These are phyloP conservation scores for Sinocyclocheilus rhinocerous DNA, from an alignment of 2,113 vertebrate genomes.

Conservation along the genomic window DNA sequence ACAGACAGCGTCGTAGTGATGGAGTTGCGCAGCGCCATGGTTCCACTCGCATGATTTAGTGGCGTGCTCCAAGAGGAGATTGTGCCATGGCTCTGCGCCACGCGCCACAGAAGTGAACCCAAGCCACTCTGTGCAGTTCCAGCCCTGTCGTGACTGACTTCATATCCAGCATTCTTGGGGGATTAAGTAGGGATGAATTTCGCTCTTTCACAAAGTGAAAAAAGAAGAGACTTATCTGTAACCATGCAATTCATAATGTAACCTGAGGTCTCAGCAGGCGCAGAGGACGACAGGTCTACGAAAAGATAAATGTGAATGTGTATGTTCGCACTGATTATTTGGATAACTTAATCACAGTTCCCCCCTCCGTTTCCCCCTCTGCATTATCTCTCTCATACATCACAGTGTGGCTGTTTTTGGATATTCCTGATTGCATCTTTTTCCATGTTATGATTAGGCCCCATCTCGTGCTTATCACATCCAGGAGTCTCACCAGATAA, in stretches of 20 bases:
- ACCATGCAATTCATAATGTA: constrained; percentile 67
- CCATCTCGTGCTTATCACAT: constrained; percentile 55
- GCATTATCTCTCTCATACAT: constrained; percentile 61
- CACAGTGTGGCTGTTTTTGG: constrained; percentile 50
- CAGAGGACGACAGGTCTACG: neutral
- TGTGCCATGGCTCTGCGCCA: constrained; percentile 48
- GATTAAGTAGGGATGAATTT: constrained; percentile 79
- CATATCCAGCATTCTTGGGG: constrained; percentile 76
- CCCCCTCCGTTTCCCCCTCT: constrained; percentile 47
- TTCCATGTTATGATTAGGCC: constrained; percentile 50
- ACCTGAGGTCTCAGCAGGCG: constrained; percentile 63
- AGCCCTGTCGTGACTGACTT: constrained; percentile 72
- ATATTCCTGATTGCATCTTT: constrained; percentile 61
- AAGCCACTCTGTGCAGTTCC: constrained; percentile 48
- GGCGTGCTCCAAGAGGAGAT: constrained; percentile 26
- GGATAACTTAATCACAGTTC: constrained; percentile 47
- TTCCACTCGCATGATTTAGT: constrained; percentile 48
- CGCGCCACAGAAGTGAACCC: constrained; percentile 51
- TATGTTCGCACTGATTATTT: constrained; percentile 57
- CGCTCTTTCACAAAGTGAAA: constrained; percentile 65
- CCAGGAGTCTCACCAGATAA: constrained; percentile 56
- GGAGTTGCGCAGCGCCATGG: constrained; percentile 19
- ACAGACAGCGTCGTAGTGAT: constrained; percentile 33
- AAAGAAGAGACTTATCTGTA: constrained; percentile 65
- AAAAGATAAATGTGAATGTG: constrained; percentile 36